A percentile compares a stretch with the other conserved stretches of the same genome.
Conservation (phyloP, 92 coral and sea anemone genomes). For the Phenganax stokvisi region DNA sequence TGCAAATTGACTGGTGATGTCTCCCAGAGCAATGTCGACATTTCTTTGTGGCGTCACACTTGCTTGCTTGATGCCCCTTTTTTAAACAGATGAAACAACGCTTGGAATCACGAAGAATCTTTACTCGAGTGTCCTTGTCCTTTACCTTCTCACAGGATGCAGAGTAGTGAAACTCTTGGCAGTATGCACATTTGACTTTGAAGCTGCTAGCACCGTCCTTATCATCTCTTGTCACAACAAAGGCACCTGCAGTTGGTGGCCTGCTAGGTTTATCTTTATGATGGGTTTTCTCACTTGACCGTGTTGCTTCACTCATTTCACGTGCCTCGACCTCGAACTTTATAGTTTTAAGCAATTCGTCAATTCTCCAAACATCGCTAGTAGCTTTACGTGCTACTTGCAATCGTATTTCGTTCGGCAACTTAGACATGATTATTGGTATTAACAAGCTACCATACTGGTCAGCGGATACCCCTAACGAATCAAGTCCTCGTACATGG, state of each 20-base stretch:
- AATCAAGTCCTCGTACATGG: slow-evolving; percentile 32
- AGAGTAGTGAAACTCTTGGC: slow-evolving; percentile 23
- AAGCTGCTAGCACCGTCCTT: slow-evolving; percentile 16
- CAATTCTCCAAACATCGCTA: slow-evolving; percentile 6
- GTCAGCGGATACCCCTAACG: slow-evolving; percentile 36
- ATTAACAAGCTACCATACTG: slow-evolving; percentile 34
- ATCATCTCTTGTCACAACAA: slow-evolving; percentile 4
- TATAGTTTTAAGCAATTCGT: slow-evolving; percentile 15
- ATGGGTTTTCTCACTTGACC: slow-evolving; percentile 1
- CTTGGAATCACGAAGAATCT: slow-evolving; percentile 30
- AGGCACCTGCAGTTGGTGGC: slow-evolving; percentile 12
- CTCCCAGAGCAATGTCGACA: slow-evolving; percentile 25
- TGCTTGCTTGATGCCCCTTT: slow-evolving; percentile 16
- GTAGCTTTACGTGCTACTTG: slow-evolving; percentile 26
- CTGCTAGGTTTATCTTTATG: background rate
- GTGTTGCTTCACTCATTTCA: slow-evolving; percentile 11
- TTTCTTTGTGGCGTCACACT: slow-evolving; percentile 14
- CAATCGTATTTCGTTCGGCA: slow-evolving; percentile 36
- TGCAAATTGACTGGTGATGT: slow-evolving; percentile 30
- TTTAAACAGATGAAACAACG: slow-evolving; percentile 18
- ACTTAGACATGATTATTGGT: slow-evolving; percentile 36
- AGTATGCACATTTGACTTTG: slow-evolving; percentile 20
- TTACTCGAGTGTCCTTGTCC: slow-evolving; percentile 15
- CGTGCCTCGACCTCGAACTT: slow-evolving; percentile 25
- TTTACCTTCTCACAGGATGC: slow-evolving; percentile 20